Evolutionary conservation across 2,888 invertebrate genomes (phyloP).

Genomic region (Hypomecis punctinalis): DNA sequence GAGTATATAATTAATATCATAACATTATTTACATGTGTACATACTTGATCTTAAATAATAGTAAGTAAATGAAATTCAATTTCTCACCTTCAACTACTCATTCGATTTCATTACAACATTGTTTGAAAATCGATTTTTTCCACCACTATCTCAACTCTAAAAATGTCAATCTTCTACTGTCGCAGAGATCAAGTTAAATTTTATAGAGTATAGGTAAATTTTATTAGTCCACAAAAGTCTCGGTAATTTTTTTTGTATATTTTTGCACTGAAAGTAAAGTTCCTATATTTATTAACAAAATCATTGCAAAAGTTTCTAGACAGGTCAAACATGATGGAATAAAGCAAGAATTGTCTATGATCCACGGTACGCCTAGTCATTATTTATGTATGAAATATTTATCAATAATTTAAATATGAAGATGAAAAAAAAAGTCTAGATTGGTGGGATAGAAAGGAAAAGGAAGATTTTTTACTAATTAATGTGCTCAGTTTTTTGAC

Average conservation of each 20-base stretch:
- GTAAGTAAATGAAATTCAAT: no score
- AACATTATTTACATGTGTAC: no score
- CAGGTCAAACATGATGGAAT: slow-evolving; percentile 52
- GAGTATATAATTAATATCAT: no score
- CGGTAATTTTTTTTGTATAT: slow-evolving; percentile 52
- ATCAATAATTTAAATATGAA: slow-evolving; percentile 62
- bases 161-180: no score
- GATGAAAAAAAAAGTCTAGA: slow-evolving; percentile 57
- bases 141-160: no score
- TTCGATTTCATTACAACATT: no score
- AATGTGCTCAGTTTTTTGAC: slow-evolving; percentile 58
- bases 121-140: no score
- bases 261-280: slow-evolving; percentile 80
- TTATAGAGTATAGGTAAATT: slow-evolving; percentile 54
- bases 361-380: slow-evolving; percentile 83
- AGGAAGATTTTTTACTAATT: slow-evolving; percentile 55
- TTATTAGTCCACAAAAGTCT: slow-evolving; percentile 43
- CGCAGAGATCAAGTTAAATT: no score
- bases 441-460: slow-evolving; percentile 60
- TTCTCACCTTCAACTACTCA: no score
- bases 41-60: no score
- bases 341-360: slow-evolving; percentile 64
- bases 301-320: slow-evolving; percentile 57
- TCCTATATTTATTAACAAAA: slow-evolving; percentile 76
- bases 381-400: slow-evolving; percentile 77